These are phyloP conservation scores for Sitophilus oryzae DNA, from an alignment of 1,140 invertebrate species.

Conservation along the genomic window DNA sequence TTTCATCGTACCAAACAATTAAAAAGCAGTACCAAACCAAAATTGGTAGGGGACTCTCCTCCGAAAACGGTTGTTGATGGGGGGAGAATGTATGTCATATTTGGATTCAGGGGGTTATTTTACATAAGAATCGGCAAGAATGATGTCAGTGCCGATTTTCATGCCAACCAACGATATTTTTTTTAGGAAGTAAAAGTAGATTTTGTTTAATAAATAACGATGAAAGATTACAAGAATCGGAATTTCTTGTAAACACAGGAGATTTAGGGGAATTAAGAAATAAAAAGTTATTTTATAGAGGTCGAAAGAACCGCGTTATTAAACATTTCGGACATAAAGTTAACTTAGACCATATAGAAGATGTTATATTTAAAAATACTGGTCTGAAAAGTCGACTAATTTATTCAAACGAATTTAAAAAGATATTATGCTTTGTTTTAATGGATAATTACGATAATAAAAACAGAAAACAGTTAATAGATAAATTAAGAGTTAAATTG, in stretches of 20 bases:
- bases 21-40: too few species aligned
- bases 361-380: constrained; percentile 45
- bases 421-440: constrained; percentile 50
- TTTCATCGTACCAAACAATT: too few species aligned
- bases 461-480: constrained; percentile 45
- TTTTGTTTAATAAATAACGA: constrained; percentile 54
- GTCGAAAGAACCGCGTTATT: constrained; percentile 59
- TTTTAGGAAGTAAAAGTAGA: constrained; percentile 52
- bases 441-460: constrained; percentile 43
- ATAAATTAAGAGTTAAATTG: constrained; percentile 44
- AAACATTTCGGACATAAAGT: constrained; percentile 70
- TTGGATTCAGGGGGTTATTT: too few species aligned
- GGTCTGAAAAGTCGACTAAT: constrained; percentile 49
- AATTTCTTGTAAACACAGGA: constrained; percentile 58
- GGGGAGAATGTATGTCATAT: too few species aligned
- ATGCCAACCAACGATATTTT: constrained; percentile 3
- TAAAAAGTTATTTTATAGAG: constrained; percentile 56
- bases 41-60: too few species aligned
- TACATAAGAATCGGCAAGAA: too few species aligned
- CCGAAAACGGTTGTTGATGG: too few species aligned
- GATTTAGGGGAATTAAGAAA: constrained; percentile 55
- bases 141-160: too few species aligned
- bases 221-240: constrained; percentile 43
- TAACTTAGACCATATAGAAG: constrained; percentile 56
- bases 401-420: constrained; percentile 47